These are phyloP conservation scores for Lissocephala sabroskyi DNA, from an alignment of 2,888 invertebrate genomes.

Conservation along the genomic window DNA sequence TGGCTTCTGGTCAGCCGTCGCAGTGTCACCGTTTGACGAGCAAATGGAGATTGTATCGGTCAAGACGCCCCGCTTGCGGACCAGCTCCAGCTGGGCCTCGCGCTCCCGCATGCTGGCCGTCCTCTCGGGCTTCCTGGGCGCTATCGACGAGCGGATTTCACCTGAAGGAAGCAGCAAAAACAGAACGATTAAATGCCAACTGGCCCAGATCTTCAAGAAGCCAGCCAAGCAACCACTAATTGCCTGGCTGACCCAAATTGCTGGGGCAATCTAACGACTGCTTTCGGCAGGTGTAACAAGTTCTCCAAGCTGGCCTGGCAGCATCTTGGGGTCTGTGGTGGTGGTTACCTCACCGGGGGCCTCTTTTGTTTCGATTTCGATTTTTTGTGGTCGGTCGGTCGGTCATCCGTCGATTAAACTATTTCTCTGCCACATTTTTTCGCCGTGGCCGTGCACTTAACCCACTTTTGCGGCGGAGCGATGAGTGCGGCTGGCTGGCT, in stretches of 20 bases:
- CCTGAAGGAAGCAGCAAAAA: too few relatives aligned
- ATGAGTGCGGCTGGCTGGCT: not conserved
- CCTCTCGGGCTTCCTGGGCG: slow-evolving; percentile 87
- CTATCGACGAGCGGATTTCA: slow-evolving; percentile 86
- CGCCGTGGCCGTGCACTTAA: slow-evolving; percentile 43
- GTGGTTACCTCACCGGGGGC: slow-evolving; percentile 57
- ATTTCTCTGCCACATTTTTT: slow-evolving; percentile 36
- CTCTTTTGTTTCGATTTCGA: slow-evolving; percentile 1
- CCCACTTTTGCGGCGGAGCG: slow-evolving; percentile 52
- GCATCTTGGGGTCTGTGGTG: slow-evolving; percentile 23
- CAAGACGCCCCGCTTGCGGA: slow-evolving; percentile 71
- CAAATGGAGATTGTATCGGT: slow-evolving; percentile 73
- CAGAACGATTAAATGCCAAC: too few relatives aligned
- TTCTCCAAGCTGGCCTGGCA: slow-evolving; percentile 47
- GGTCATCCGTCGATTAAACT: slow-evolving; percentile 36
- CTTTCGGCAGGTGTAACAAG: slow-evolving; percentile 56
- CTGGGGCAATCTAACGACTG: slow-evolving; percentile 19
- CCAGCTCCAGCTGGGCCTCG: slow-evolving; percentile 78
- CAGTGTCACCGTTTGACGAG: slow-evolving; percentile 72
- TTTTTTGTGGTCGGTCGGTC: slow-evolving; percentile 7
- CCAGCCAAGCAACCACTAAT: slow-evolving; percentile 53
- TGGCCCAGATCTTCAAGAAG: too few relatives aligned
- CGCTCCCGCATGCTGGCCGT: slow-evolving; percentile 90
- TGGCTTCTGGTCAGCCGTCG: slow-evolving; percentile 46
- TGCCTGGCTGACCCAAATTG: slow-evolving; percentile 58